These are phyloP conservation scores for Platycheirus rosarum DNA, from an alignment of 2,888 invertebrate genomes.

Conservation along the genomic window DNA sequence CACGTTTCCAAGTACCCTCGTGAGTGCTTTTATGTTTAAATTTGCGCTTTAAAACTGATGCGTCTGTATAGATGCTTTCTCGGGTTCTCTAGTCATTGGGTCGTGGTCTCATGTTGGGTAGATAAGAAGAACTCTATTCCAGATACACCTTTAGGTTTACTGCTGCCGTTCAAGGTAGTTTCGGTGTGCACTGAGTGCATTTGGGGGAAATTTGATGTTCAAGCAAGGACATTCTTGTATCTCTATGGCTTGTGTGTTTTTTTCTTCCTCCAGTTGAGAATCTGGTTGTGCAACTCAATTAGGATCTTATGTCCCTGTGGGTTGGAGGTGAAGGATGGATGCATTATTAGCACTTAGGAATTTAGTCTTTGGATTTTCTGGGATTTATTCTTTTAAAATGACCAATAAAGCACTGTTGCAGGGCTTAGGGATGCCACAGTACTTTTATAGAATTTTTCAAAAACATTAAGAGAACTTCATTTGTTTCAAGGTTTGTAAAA, in stretches of 20 bases:
- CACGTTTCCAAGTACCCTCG: constrained; percentile 82
- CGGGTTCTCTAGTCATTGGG: too few species aligned
- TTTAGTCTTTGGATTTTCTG: constrained; percentile 1
- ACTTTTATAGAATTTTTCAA: too few species aligned
- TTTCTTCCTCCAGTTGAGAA: constrained; percentile 10
- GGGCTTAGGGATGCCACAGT: too few species aligned
- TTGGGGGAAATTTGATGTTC: constrained; percentile 45
- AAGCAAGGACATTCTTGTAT: constrained; percentile 26
- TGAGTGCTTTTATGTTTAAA: constrained; percentile 79
- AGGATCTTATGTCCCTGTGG: constrained; percentile 28
- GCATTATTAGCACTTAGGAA: not conserved
- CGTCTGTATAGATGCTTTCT: constrained; percentile 6
- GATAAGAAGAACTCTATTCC: constrained; percentile 77
- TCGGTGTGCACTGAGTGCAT: constrained; percentile 48
- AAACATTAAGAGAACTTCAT: not conserved
- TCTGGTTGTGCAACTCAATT: constrained; percentile 62
- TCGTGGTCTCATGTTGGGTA: constrained; percentile 75
- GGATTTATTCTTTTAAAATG: not conserved
- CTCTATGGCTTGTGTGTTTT: not conserved
- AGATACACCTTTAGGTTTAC: constrained; percentile 71
- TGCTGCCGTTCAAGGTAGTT: constrained; percentile 62
- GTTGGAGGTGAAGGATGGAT: constrained; percentile 36
- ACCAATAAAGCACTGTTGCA: not conserved
- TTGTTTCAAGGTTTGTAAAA: too few species aligned
- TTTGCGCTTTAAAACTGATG: constrained; percentile 78